These are phyloP conservation scores for Dichetophora obliterata DNA, from an alignment of 2,888 invertebrate species.

Conservation along the genomic window DNA sequence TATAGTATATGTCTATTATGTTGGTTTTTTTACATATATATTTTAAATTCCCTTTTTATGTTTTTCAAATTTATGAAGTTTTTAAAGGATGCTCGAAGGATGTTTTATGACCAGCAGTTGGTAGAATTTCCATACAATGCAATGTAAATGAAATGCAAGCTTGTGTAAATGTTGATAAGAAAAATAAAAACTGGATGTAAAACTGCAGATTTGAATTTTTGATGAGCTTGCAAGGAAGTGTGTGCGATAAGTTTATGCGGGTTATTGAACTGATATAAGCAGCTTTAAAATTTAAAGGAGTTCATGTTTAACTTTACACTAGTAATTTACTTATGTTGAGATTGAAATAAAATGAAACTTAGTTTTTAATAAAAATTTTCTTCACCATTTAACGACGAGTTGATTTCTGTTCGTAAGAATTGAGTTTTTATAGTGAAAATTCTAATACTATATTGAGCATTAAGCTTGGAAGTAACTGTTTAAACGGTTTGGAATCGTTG, in stretches of 20 bases:
- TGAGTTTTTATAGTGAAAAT: background rate
- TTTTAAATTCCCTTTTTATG: too few relatives aligned
- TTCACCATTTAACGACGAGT: background rate
- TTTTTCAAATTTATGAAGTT: too few relatives aligned
- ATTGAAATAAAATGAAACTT: background rate
- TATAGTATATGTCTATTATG: background rate
- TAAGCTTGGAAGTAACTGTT: too few relatives aligned
- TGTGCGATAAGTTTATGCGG: background rate
- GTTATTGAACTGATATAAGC: background rate
- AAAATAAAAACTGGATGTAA: too few relatives aligned
- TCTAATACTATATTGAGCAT: too few relatives aligned
- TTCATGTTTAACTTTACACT: too few relatives aligned
- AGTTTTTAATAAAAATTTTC: background rate
- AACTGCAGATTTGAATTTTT: constrained; percentile 32
- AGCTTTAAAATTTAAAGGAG: background rate
- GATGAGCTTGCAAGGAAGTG: constrained; percentile 8
- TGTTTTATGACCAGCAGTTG: constrained; percentile 24
- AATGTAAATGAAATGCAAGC: constrained; percentile 11
- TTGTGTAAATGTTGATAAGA: background rate
- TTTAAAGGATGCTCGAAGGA: constrained; percentile 14
- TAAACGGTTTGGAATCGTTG: too few relatives aligned
- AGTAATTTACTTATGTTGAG: too few relatives aligned
- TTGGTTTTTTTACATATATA: background rate
- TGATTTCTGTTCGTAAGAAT: background rate
- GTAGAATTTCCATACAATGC: constrained; percentile 23